phyloP scores from a whole-genome alignment of 92 coral and sea anemone genomes.

The Chrysogorgia sp. region DNA sequence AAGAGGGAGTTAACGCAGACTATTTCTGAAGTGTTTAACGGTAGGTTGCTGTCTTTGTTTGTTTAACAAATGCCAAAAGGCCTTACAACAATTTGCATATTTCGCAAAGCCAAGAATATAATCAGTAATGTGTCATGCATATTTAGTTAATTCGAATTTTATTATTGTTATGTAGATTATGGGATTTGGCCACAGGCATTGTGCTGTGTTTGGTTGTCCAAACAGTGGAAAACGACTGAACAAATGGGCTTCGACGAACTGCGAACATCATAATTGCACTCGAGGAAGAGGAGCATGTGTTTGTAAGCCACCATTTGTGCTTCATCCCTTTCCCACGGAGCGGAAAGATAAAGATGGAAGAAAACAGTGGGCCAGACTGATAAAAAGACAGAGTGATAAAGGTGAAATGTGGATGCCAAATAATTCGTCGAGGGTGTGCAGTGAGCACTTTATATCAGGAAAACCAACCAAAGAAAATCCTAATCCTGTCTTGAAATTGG shows the following conservation, averaged over 20 bases:
- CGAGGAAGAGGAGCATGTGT: conserved; percentile 49
- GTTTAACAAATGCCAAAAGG: no score
- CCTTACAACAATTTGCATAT: no score
- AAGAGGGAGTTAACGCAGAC: no score
- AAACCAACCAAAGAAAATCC: not conserved
- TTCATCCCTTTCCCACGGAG: conserved; percentile 61
- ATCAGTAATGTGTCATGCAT: no score
- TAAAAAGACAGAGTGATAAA: not conserved
- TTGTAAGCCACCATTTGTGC: conserved; percentile 64
- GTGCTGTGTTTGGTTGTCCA: conserved; percentile 60
- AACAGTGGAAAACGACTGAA: conserved; percentile 55
- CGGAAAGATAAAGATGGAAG: not conserved
- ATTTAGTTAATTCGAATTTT: no score
- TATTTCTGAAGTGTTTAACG: no score
- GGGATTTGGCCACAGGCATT: no score
- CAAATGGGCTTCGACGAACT: conserved; percentile 45
- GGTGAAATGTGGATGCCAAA: not conserved
- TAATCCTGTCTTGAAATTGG: no score
- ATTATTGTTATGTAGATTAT: no score
- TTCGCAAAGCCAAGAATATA: no score
- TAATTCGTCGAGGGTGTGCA: not conserved
- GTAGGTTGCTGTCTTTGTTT: no score
- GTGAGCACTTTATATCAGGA: not conserved
- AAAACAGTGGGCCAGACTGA: not conserved
- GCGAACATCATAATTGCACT: conserved; percentile 47